Conservation (phyloP, 2,888 invertebrate species). For the Pristionchus exspectatus region DNA sequence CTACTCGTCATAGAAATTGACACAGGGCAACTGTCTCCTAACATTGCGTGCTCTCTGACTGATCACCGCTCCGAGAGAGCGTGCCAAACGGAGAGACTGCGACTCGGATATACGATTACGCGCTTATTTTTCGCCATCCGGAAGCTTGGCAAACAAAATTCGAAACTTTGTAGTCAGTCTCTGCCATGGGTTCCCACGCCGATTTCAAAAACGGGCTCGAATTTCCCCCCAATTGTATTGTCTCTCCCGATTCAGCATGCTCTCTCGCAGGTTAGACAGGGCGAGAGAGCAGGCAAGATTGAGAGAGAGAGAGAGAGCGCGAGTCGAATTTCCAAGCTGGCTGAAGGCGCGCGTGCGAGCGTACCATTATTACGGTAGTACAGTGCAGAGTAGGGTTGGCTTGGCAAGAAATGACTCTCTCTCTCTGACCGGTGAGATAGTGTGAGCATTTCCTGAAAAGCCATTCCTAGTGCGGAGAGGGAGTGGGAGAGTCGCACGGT, state of each 20-base stretch:
- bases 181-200: not conserved
- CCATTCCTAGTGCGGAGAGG: too few relatives aligned
- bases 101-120: not conserved
- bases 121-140: not conserved
- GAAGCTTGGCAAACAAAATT: slow-evolving; percentile 29
- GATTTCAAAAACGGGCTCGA: not conserved
- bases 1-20: not conserved
- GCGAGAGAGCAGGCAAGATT: not conserved
- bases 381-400: too few relatives aligned
- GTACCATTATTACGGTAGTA: not conserved
- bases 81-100: not conserved
- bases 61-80: not conserved
- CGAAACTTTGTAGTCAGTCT: slow-evolving; percentile 29
- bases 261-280: not conserved
- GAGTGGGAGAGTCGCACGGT: not conserved
- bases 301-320: not conserved
- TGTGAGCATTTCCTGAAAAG: too few relatives aligned
- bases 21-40: not conserved
- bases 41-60: not conserved
- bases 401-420: too few relatives aligned
- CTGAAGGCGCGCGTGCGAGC: not conserved
- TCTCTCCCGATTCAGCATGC: not conserved
- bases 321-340: not conserved
- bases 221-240: not conserved
- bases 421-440: too few relatives aligned